Evolutionary conservation across 2,888 invertebrate species (phyloP), one percentile per base, ranked within the genome.

Genomic region (Priocnemis perturbator): DNA sequence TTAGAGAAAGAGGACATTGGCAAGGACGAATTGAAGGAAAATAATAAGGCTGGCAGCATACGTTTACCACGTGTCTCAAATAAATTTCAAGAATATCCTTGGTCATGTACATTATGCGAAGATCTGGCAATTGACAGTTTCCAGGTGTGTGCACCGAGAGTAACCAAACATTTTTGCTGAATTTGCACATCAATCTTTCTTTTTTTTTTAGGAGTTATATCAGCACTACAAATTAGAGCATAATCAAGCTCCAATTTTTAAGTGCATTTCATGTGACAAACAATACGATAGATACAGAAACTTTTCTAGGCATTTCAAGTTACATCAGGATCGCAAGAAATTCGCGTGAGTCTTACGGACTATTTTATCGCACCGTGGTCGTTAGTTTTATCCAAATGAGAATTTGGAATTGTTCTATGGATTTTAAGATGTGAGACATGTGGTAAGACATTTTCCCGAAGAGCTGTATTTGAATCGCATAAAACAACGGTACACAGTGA

Each of bases 371-470:
- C 37, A 11, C 26, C 2, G 26, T 26, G 3, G 26, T 26, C 37
- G 11, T 11, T 37, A 37, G 7, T 47, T n/a, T 50, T 56, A 21
- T 21, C 4, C 17, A 58, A 9, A 23, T 4, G n/a, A 9, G 1
- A 4, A 37, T 47, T 44, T 23, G 30, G 9, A 37, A 53, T 44
- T 23, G 30, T 37, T 48, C 37, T 37, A 9, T 57, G 20, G 11
- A 30, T 21, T 74, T 72, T 17, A 60, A 85, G 85, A 48, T 86
- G 84, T 71, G 78, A 81, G n/a, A 77, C 78, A 47, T 86, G 85
- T 66, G 79, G 79, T n/a, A 85, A 85, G 77, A 75, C 77, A 52
- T 85, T 84, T 74, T 73, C 76, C 21, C 81, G 83, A 65, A 84
- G 81, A 69, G 81, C 83, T 20, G 77, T 80, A 19, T 70, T 84